Conservation (phyloP, 2,888 invertebrate genomes). For the Andrena fulva region DNA sequence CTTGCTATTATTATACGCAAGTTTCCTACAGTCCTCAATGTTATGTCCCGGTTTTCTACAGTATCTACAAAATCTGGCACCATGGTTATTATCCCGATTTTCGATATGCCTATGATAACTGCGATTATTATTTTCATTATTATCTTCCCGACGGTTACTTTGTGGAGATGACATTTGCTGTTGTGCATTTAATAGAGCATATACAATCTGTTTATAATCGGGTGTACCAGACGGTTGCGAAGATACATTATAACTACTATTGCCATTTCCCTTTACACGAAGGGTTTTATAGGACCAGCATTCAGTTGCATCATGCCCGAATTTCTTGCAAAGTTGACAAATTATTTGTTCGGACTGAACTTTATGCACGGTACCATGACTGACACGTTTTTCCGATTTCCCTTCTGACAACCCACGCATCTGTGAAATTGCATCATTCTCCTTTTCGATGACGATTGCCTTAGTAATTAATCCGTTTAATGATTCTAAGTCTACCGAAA, state of each 20-base stretch:
- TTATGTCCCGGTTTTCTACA: background rate
- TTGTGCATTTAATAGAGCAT: background rate
- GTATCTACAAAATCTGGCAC: background rate
- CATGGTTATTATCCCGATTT: background rate
- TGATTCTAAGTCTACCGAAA: too few relatives aligned
- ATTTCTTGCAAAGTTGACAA: slow-evolving; percentile 8
- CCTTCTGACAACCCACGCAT: slow-evolving; percentile 6
- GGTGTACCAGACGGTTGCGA: background rate
- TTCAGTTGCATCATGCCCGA: background rate
- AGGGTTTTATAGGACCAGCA: background rate
- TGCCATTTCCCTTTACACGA: background rate
- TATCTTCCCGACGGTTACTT: background rate
- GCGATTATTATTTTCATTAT: background rate
- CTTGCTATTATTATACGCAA: background rate
- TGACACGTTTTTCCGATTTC: background rate
- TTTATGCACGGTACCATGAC: background rate
- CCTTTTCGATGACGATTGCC: background rate
- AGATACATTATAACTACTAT: background rate
- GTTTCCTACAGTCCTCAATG: slow-evolving; percentile 9
- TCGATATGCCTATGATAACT: background rate
- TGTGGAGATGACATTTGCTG: background rate
- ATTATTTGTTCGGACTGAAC: background rate
- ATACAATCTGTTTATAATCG: background rate
- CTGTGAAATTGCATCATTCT: slow-evolving; percentile 6
- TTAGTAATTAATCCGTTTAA: slow-evolving; percentile 4